These are phyloP conservation scores for Urocyon cinereoargenteus DNA, from an alignment of 2,797 vertebrate genomes.

Conservation along the genomic window DNA sequence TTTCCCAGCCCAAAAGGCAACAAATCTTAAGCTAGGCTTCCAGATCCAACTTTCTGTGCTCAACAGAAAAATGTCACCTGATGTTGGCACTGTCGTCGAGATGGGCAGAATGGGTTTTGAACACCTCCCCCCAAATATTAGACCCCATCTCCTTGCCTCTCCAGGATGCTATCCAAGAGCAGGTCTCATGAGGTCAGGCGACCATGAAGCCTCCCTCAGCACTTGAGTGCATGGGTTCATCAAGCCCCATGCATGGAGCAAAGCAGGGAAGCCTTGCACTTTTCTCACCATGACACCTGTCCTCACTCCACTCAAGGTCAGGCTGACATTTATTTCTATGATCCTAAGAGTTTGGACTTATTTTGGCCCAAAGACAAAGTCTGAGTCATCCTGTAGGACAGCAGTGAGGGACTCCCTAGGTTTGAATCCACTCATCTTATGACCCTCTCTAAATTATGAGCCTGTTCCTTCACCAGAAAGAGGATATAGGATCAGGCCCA, in stretches of 20 bases:
- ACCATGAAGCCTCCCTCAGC: neutral
- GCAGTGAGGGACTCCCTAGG: neutral
- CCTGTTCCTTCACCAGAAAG: neutral
- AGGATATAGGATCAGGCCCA: accelerated
- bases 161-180: neutral
- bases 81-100: accelerated
- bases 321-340: neutral
- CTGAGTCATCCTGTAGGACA: neutral
- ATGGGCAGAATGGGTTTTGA: accelerated
- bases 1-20: neutral
- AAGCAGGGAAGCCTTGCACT: neutral
- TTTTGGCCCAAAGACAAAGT: neutral
- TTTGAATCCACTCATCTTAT: neutral
- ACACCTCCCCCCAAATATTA: neutral
- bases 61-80: neutral
- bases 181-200: too few species aligned
- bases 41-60: neutral
- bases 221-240: neutral
- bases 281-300: neutral
- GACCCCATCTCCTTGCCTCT: neutral
- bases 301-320: neutral
- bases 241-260: accelerated
- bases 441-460: neutral
- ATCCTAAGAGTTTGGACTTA: neutral
- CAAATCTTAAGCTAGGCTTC: neutral